A percentile compares a stretch with the other conserved stretches of the same genome.
Conservation (phyloP, 1,140 invertebrate species). For the Drosophila punjabiensis region DNA sequence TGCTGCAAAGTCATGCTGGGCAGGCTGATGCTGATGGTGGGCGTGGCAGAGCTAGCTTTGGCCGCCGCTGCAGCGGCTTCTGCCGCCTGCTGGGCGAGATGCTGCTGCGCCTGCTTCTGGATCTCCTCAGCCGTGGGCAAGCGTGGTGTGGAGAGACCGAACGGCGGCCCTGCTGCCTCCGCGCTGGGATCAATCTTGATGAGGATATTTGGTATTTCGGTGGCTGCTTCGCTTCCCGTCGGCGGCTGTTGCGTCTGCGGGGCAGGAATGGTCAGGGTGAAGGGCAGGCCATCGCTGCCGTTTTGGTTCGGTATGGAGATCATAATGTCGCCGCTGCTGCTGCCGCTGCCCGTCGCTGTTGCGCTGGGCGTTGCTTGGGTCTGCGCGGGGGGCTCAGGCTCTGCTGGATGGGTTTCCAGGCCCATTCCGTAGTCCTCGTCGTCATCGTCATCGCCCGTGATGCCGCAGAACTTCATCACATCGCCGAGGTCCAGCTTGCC, state of each 20-base stretch:
- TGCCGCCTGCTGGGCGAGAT: constrained; percentile 74
- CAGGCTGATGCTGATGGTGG: constrained; percentile 70
- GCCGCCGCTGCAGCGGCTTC: constrained; percentile 55
- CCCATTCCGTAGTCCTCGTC: constrained; percentile 80
- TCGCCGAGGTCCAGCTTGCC: constrained; percentile 87
- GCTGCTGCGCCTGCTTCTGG: constrained; percentile 81
- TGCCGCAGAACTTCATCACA: constrained; percentile 87
- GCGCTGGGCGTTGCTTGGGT: neutral
- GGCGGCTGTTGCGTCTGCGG: constrained; percentile 23
- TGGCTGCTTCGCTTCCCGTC: constrained; percentile 66
- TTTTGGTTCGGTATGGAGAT: constrained; percentile 85
- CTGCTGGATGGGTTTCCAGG: constrained; percentile 1
- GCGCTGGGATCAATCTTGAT: constrained; percentile 84
- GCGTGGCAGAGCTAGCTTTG: constrained; percentile 36
- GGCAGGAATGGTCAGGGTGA: constrained; percentile 83
- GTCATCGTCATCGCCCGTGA: constrained; percentile 83
- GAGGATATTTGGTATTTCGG: constrained; percentile 84
- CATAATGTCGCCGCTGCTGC: constrained; percentile 73
- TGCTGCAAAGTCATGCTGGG: constrained; percentile 62
- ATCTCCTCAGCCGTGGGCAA: constrained; percentile 82
- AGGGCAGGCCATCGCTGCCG: constrained; percentile 78
- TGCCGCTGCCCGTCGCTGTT: constrained; percentile 2
- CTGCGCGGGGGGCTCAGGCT: constrained; percentile 20
- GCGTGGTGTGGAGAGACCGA: constrained; percentile 81
- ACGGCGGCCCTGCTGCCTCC: constrained; percentile 66